Conservation (phyloP, 92 coral and sea anemone species). For the Heteractis magnifica region DNA sequence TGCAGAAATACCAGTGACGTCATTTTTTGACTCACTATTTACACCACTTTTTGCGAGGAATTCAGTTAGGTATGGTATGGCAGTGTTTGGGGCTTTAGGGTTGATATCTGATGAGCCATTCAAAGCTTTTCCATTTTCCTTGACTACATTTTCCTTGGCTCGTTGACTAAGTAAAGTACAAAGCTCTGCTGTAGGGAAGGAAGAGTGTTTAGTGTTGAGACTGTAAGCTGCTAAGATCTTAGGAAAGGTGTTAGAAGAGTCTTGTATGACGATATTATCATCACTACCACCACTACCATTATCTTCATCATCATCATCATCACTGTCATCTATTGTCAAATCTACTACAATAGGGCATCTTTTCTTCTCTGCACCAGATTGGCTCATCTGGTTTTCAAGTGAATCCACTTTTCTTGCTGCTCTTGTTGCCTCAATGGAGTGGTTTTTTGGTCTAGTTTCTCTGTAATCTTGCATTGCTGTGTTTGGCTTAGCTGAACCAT, state of each 20-base stretch:
- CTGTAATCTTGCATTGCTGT: background rate
- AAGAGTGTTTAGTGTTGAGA: background rate
- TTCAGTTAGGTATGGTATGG: conserved; percentile 1
- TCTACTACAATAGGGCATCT: conserved; percentile 11
- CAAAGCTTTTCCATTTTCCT: background rate
- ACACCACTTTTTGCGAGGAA: background rate
- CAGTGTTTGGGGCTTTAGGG: conserved; percentile 8
- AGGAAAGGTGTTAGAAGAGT: conserved; percentile 12
- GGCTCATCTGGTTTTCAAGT: background rate
- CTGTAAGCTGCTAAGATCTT: conserved; percentile 35
- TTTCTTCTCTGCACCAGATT: background rate
- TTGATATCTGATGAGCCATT: background rate
- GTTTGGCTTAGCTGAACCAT: background rate
- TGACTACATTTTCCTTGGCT: conserved; percentile 7
- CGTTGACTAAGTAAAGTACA: background rate
- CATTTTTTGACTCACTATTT: background rate
- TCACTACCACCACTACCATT: background rate
- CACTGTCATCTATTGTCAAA: conserved; percentile 22
- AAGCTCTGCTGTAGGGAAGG: background rate
- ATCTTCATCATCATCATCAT: background rate
- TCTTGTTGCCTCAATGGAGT: background rate
- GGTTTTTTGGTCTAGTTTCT: background rate
- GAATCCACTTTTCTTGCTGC: background rate
- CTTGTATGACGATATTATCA: background rate
- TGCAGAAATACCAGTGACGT: background rate